Conservation (phyloP, 92 coral and sea anemone species). For the Muricea muricata region DNA sequence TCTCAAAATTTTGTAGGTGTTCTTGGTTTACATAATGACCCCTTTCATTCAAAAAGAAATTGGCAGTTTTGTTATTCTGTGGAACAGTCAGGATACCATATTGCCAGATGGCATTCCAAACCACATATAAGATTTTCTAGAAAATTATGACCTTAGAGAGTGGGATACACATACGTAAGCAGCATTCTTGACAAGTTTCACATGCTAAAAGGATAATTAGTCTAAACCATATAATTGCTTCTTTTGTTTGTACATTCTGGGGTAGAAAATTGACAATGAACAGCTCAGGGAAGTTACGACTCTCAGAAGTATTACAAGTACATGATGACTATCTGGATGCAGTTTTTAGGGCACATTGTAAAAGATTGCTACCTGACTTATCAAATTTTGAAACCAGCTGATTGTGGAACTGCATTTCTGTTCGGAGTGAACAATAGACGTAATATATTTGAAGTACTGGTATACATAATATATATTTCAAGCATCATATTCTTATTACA, state of each 20-base stretch:
- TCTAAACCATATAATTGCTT: too few relatives aligned
- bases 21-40: neutral
- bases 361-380: conserved; percentile 22
- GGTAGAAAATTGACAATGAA: conserved; percentile 16
- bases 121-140: neutral
- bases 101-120: neutral
- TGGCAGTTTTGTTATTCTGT: neutral
- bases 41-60: neutral
- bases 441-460: too few relatives aligned
- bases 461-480: too few relatives aligned
- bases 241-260: neutral
- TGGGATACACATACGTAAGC: neutral
- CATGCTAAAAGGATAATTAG: too few relatives aligned
- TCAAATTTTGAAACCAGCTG: conserved; percentile 19
- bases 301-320: conserved; percentile 5
- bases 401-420: conserved; percentile 42
- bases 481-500: too few relatives aligned
- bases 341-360: conserved; percentile 18
- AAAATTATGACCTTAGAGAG: neutral
- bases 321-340: conserved; percentile 38
- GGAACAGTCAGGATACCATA: neutral
- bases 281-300: conserved; percentile 27
- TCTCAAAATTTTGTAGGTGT: neutral
- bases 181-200: neutral
- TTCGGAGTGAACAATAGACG: conserved; percentile 29